Conservation (phyloP, 2,797 vertebrate genomes). For the Poliocrania exsul region DNA sequence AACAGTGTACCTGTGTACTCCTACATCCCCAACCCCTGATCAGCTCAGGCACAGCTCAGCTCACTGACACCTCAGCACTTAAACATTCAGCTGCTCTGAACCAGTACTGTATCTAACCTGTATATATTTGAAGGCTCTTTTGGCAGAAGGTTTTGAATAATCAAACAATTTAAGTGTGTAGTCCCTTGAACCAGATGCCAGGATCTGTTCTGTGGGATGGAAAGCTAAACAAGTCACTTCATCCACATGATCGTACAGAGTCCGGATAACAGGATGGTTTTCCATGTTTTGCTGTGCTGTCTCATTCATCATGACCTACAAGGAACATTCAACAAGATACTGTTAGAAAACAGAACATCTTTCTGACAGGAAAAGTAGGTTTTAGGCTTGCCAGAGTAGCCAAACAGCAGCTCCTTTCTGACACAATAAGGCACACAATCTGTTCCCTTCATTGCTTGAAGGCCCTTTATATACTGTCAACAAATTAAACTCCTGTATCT, state of each 20-base stretch:
- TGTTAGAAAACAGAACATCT: background rate
- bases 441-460: background rate
- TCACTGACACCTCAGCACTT: background rate
- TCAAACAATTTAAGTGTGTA: slow-evolving; percentile 98
- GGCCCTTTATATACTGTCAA: background rate
- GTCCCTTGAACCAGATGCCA: slow-evolving; percentile 95
- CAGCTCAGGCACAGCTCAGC: background rate
- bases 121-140: slow-evolving; percentile 97
- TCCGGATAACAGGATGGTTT: slow-evolving; percentile 97
- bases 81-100: background rate
- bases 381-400: background rate
- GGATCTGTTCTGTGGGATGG: slow-evolving; percentile 95
- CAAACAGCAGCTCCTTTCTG: background rate
- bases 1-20: background rate
- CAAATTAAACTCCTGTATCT: background rate
- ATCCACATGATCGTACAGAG: slow-evolving; percentile 95
- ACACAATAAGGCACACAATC: background rate
- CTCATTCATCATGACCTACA: slow-evolving; percentile 98
- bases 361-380: background rate
- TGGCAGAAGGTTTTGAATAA: slow-evolving; percentile 98
- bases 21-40: background rate
- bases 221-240: slow-evolving; percentile 97
- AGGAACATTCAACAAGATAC: background rate
- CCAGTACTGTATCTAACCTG: slow-evolving; percentile 82
- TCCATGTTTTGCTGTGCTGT: slow-evolving; percentile 99